Evolutionary conservation across 2,113 vertebrate species (phyloP).

Genomic region (Antechinus flavipes): DNA sequence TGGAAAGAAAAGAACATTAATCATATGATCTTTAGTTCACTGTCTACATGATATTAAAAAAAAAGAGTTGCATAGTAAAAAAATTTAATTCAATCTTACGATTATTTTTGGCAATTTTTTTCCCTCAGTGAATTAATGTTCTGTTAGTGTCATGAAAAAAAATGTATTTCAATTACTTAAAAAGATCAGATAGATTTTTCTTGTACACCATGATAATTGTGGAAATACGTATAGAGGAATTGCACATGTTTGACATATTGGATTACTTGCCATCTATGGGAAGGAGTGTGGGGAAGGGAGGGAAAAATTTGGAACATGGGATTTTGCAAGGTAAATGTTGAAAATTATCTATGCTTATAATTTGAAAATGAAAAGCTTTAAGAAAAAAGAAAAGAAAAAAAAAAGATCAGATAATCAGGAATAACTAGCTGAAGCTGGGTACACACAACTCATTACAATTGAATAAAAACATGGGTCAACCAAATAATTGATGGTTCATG

Average conservation of each 20-base stretch:
- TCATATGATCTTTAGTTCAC: background rate
- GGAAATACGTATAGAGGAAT: too few species aligned
- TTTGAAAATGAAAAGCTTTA: too few species aligned
- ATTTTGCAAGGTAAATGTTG: too few species aligned
- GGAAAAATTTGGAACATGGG: too few species aligned
- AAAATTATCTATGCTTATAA: too few species aligned
- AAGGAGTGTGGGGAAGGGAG: too few species aligned
- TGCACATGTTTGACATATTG: too few species aligned
- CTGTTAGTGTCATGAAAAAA: background rate
- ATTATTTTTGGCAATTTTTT: background rate
- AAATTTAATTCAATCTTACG: background rate
- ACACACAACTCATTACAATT: background rate
- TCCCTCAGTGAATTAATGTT: background rate
- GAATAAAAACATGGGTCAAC: background rate
- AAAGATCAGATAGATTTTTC: background rate
- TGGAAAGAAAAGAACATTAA: background rate
- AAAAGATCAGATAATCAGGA: background rate
- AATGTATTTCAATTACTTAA: background rate
- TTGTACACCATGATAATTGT: too few species aligned
- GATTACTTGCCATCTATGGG: too few species aligned
- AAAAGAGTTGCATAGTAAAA: background rate
- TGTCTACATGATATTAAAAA: background rate
- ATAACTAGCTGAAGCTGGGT: background rate
- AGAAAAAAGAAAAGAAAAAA: too few species aligned
- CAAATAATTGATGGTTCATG: background rate